Evolutionary conservation across 1,140 invertebrate species (phyloP), one percentile per base, ranked within the genome.

Genomic region (Neodiprion fabricii): DNA sequence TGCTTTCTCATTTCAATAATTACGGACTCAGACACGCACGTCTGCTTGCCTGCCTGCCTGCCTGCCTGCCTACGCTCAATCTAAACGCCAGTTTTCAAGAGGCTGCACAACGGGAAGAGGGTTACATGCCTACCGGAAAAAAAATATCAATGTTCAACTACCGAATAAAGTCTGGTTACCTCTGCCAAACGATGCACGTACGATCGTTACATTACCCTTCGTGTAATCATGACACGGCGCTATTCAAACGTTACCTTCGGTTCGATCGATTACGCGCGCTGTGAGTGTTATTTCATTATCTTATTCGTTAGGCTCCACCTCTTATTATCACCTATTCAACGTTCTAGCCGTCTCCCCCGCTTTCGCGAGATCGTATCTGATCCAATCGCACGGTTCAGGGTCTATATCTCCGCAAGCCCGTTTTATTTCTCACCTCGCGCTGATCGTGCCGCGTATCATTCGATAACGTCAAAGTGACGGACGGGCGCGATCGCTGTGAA

Each of bases 1-100:
- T 61, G 53, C 53, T 61, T 61, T 61, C 53, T 61, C n/a, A 61
- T 61, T 61, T 61, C 53, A 61, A 61, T 40, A 40, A 40, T 61
- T 17, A 61, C 11, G 53, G 53, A 61, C 53, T 5, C 28, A 40
- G 28, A 40, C 28, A 40, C 28, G 28, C 28, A 40, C 28, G 28
- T 40, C 28, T 40, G 28, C 28, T 5, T 40, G 28, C 28, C 28
- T 40, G 28, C 28, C 28, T 40, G 28, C 28, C 28, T 3, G 28
- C 28, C 28, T 3, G 28, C 28, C 28, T 40, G n/a, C 53, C 53
- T 61, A 61, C 53, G 53, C 53, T 40, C 28, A 40, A 40, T 40
- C 28, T 40, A 40, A 40, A 40, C 28, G 28, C 28, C 28, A 40
- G 28, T 40, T 40, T 40, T 40, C 28, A 40, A 40, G 28, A 40